Percentiles rank a stretch among this genome's conserved stretches.
Conservation (phyloP, 2,113 vertebrate species). For the Psophia crepitans region DNA sequence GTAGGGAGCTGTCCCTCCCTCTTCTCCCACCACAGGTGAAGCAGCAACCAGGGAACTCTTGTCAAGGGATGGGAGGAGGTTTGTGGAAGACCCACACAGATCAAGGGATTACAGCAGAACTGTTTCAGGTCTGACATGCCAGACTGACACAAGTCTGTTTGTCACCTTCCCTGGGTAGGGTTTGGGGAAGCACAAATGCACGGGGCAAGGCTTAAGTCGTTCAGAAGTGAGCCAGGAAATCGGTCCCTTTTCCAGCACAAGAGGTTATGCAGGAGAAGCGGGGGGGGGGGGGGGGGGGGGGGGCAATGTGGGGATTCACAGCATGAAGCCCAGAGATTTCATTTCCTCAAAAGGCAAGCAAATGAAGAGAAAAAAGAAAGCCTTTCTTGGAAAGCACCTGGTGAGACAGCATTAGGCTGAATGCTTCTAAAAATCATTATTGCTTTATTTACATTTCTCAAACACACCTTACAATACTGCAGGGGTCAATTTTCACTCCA, state of each 20-base stretch:
- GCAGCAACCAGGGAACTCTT: not conserved
- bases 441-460: not conserved
- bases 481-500: not conserved
- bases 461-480: not conserved
- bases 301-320: not conserved
- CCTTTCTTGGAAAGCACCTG: not conserved
- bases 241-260: not conserved
- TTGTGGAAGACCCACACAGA: fast-evolving
- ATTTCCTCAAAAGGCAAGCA: not conserved
- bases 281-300: no score
- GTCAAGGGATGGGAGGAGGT: not conserved
- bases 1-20: not conserved
- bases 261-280: not conserved
- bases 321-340: not conserved
- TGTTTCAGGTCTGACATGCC: not conserved
- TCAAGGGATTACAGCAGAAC: not conserved
- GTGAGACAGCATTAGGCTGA: not conserved
- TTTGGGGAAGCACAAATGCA: not conserved
- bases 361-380: not conserved
- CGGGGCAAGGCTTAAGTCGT: not conserved
- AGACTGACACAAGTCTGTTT: not conserved
- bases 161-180: not conserved
- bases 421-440: not conserved
- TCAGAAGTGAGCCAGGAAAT: not conserved
- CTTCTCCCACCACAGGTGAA: not conserved